These are phyloP conservation scores for Vandiemenella viatica DNA, from an alignment of 2,888 invertebrate species.

Conservation along the genomic window DNA sequence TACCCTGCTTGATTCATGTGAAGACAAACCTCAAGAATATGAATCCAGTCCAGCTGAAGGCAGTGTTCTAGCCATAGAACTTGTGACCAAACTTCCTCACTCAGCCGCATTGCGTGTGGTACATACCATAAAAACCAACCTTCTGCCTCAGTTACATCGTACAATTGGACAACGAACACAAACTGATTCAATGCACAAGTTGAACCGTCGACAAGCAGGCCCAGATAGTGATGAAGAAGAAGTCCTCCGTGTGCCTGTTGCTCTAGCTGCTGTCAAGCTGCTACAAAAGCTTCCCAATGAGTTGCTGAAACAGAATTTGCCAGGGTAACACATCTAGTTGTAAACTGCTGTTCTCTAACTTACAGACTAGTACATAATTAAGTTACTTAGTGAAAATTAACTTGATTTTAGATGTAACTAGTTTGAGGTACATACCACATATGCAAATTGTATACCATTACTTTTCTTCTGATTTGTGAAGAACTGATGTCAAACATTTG, in stretches of 20 bases:
- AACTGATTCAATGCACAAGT: conserved; percentile 61
- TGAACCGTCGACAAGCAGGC: conserved; percentile 51
- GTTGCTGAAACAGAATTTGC: conserved; percentile 57
- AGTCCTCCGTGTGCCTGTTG: conserved; percentile 77
- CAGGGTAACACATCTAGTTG: conserved; percentile 48
- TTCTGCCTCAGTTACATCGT: conserved; percentile 69
- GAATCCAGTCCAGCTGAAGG: not conserved
- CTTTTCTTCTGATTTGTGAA: too few relatives aligned
- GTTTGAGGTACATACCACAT: too few relatives aligned
- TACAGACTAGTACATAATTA: too few relatives aligned
- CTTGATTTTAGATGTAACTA: too few relatives aligned
- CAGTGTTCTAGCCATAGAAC: not conserved
- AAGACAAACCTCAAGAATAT: too few relatives aligned
- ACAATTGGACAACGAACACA: conserved; percentile 49
- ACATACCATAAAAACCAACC: conserved; percentile 46
- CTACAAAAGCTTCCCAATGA: conserved; percentile 70
- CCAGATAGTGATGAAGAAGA: conserved; percentile 78
- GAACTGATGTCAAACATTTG: too few relatives aligned
- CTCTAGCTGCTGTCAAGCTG: conserved; percentile 80
- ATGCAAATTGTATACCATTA: too few relatives aligned
- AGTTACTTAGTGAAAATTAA: too few relatives aligned
- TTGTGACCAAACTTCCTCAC: conserved; percentile 43
- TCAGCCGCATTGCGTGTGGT: conserved; percentile 64
- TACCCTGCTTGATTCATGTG: too few relatives aligned
- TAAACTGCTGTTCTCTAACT: too few relatives aligned